These are phyloP conservation scores for Orthosia gracilis DNA, from an alignment of 2,888 invertebrate genomes.

Conservation along the genomic window DNA sequence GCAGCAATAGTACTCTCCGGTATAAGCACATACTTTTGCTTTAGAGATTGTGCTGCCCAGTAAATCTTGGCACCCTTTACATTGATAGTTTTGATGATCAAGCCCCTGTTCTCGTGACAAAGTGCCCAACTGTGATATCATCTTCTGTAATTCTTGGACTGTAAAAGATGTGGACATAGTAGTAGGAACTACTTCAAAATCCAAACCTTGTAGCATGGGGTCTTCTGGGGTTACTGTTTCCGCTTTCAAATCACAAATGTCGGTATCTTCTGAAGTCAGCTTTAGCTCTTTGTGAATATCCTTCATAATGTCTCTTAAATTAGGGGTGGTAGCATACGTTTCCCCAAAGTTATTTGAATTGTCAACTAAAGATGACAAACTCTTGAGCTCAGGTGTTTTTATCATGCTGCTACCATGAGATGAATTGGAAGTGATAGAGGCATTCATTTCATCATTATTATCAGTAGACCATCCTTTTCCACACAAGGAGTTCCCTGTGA, in stretches of 20 bases:
- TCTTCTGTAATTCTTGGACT: slow-evolving; percentile 89
- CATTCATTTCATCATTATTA: slow-evolving; percentile 89
- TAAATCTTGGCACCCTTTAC: slow-evolving; percentile 93
- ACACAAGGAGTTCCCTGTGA: slow-evolving; percentile 93
- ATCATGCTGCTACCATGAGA: slow-evolving; percentile 89
- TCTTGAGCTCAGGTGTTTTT: slow-evolving; percentile 89
- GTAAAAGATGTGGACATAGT: slow-evolving; percentile 90
- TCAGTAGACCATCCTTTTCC: slow-evolving; percentile 93
- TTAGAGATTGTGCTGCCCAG: slow-evolving; percentile 89
- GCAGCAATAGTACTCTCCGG: slow-evolving; percentile 97
- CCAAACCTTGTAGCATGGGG: slow-evolving; percentile 86
- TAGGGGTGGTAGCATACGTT: slow-evolving; percentile 80
- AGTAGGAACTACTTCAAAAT: slow-evolving; percentile 91
- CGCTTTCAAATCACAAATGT: slow-evolving; percentile 75
- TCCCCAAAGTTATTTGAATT: slow-evolving; percentile 82
- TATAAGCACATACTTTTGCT: slow-evolving; percentile 95
- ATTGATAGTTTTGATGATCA: slow-evolving; percentile 96
- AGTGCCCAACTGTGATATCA: slow-evolving; percentile 93
- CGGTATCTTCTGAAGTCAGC: slow-evolving; percentile 80
- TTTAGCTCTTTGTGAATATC: slow-evolving; percentile 86
- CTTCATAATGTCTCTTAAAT: slow-evolving; percentile 92
- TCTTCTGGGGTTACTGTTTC: slow-evolving; percentile 83
- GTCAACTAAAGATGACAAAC: slow-evolving; percentile 86
- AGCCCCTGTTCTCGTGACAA: slow-evolving; percentile 95
- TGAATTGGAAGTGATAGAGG: slow-evolving; percentile 88